A percentile compares a stretch with the other conserved stretches of the same genome.
phyloP scores from a whole-genome alignment of 2,888 invertebrate species.

The Erannis defoliaria region DNA sequence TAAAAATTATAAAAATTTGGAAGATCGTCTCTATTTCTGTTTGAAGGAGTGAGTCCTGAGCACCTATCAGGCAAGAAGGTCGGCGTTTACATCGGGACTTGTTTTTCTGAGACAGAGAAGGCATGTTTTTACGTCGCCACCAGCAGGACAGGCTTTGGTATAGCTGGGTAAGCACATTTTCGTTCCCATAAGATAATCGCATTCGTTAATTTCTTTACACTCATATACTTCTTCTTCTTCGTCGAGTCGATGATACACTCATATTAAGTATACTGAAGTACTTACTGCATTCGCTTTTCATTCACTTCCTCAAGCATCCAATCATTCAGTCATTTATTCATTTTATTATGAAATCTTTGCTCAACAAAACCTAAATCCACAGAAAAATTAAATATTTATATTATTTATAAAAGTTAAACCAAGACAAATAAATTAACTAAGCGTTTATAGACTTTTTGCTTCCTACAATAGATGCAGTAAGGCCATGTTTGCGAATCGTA shows the following conservation, averaged over 20 bases:
- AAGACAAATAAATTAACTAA: too few relatives aligned
- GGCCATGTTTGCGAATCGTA: slow-evolving; percentile 65
- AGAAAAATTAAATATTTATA: too few relatives aligned
- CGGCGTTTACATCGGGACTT: slow-evolving; percentile 65
- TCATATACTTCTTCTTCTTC: too few relatives aligned
- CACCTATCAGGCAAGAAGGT: slow-evolving; percentile 79
- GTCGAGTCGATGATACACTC: too few relatives aligned
- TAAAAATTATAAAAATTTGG: too few relatives aligned
- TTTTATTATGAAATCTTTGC: too few relatives aligned
- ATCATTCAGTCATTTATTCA: too few relatives aligned
- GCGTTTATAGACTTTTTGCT: neutral
- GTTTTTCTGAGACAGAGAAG: slow-evolving; percentile 86
- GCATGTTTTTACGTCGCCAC: slow-evolving; percentile 59
- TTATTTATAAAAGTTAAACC: too few relatives aligned
- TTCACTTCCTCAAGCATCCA: neutral
- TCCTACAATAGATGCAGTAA: slow-evolving; percentile 50
- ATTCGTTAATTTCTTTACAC: too few relatives aligned
- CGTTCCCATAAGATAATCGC: too few relatives aligned
- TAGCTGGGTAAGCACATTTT: slow-evolving; percentile 45
- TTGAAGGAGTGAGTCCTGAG: slow-evolving; percentile 84
- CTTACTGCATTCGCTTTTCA: neutral
- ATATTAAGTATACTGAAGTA: too few relatives aligned
- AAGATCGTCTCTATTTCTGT: neutral
- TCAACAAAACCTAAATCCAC: too few relatives aligned
- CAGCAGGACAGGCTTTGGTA: slow-evolving; percentile 40